These are phyloP conservation scores for Eurytoma californica DNA, from an alignment of 2,888 invertebrate genomes.

Conservation along the genomic window DNA sequence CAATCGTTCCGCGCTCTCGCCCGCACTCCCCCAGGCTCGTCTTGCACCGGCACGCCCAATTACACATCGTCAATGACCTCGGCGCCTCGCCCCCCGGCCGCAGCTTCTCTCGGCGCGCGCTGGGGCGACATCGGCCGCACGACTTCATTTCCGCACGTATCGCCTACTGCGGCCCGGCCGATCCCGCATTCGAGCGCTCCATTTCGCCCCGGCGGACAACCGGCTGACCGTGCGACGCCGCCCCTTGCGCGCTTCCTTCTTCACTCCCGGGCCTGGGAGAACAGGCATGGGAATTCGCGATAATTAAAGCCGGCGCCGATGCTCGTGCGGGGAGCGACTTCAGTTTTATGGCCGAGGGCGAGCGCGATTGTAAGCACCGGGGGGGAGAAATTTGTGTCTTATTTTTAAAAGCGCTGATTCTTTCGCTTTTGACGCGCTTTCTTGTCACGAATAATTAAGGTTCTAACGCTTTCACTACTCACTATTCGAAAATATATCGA, in stretches of 20 bases:
- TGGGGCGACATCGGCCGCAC: neutral
- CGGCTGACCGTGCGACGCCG: neutral
- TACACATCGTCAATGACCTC: neutral
- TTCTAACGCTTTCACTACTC: no score
- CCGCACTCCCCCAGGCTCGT: neutral
- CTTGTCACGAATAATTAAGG: neutral
- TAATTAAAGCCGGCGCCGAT: constrained; percentile 31
- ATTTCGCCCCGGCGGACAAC: neutral
- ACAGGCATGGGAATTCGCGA: constrained; percentile 25
- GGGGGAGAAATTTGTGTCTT: constrained; percentile 39
- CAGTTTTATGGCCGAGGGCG: constrained; percentile 32
- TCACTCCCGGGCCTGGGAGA: neutral
- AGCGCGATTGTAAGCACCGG: constrained; percentile 27
- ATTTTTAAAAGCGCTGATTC: constrained; percentile 13
- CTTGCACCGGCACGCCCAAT: neutral
- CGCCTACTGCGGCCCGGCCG: neutral
- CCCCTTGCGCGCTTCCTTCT: neutral
- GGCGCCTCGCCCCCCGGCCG: neutral
- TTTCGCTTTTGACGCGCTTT: neutral
- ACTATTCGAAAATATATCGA: no score
- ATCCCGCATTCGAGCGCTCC: neutral
- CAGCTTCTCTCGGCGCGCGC: neutral
- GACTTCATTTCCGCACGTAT: constrained; percentile 9
- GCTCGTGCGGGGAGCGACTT: neutral
- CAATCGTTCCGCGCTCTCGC: neutral